phyloP scores from a whole-genome alignment of 2,113 vertebrate genomes.

The Struthidea cinerea region DNA sequence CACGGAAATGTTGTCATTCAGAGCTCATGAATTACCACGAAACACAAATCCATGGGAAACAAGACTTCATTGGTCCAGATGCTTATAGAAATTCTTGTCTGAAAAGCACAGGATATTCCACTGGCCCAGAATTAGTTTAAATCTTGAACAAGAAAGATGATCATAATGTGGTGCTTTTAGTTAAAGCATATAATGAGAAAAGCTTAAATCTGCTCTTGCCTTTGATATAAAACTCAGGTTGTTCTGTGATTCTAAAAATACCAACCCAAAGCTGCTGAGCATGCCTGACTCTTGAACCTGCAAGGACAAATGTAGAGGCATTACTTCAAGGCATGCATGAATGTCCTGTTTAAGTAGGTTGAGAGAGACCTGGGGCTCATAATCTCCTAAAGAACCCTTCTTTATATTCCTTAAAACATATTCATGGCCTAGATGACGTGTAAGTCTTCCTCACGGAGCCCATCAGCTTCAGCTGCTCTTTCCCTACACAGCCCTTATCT shows the following conservation, averaged over 20 bases:
- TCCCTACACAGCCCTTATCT: background rate
- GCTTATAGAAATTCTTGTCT: background rate
- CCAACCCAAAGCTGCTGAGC: background rate
- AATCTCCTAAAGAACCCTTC: background rate
- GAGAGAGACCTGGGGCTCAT: background rate
- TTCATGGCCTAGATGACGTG: background rate
- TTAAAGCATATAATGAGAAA: background rate
- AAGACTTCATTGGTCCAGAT: background rate
- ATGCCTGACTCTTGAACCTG: background rate
- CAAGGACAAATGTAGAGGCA: background rate
- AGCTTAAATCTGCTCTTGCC: background rate
- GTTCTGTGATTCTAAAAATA: background rate
- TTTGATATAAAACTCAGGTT: background rate
- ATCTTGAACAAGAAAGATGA: background rate
- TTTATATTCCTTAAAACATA: background rate
- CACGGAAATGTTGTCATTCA: rapidly evolving
- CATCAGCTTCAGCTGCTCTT: background rate
- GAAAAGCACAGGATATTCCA: background rate
- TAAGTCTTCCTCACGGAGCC: background rate
- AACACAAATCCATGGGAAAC: background rate
- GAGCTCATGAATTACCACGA: background rate
- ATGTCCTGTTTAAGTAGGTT: background rate
- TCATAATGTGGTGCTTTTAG: background rate
- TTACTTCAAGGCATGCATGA: background rate
- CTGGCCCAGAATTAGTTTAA: background rate